Evolutionary conservation across 2,113 vertebrate genomes (phyloP).

Genomic region (Brienomyrus longianalis): DNA sequence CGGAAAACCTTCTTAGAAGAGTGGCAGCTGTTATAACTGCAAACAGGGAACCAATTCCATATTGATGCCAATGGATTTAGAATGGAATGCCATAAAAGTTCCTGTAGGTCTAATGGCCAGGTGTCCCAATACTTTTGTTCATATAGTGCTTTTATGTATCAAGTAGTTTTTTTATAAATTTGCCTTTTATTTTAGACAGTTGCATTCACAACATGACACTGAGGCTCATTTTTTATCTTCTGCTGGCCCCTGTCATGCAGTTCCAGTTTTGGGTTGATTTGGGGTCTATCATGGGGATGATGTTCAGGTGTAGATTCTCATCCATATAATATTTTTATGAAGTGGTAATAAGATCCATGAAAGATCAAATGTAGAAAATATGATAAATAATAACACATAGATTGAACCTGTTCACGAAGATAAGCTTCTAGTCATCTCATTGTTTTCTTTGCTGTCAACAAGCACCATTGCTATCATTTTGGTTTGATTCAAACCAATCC

Average conservation of each 20-base stretch:
- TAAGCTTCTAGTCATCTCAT: not conserved
- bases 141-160: no score
- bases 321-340: not conserved
- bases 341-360: not conserved
- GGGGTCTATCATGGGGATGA: not conserved
- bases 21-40: no score
- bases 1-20: no score
- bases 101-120: no score
- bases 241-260: not conserved
- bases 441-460: not conserved
- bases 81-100: no score
- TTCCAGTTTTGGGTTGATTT: not conserved
- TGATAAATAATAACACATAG: not conserved
- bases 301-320: not conserved
- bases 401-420: not conserved
- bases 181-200: not conserved
- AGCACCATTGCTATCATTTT: not conserved
- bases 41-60: no score
- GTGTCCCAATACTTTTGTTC: no score
- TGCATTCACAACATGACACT: not conserved
- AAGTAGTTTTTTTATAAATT: no score
- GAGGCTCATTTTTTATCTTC: not conserved
- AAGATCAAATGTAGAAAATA: not conserved
- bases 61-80: no score
- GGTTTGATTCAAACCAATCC: not conserved